Evolutionary conservation across 2,888 invertebrate genomes (phyloP).

Genomic region (Cataglyphis cursor): DNA sequence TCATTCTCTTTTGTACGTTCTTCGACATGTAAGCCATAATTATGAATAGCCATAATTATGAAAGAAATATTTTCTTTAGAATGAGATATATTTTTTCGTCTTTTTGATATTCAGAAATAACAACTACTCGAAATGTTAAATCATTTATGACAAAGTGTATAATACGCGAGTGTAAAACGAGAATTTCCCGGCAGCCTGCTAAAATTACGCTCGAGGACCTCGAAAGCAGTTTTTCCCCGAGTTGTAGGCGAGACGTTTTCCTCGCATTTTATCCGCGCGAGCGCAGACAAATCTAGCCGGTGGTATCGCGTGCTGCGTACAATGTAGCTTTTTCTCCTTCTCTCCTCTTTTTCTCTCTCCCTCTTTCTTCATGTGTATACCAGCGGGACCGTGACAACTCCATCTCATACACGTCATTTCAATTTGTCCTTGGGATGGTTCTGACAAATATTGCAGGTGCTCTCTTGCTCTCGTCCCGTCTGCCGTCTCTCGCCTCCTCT

Average conservation of each 20-base stretch:
- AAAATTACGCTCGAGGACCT: conserved; percentile 43
- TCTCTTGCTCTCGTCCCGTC: conserved; percentile 60
- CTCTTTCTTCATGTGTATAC: conserved; percentile 37
- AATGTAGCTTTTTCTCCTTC: conserved; percentile 1
- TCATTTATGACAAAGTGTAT: conserved; percentile 15
- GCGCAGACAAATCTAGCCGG: conserved; percentile 28
- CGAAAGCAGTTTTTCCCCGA: conserved; percentile 41
- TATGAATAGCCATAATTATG: neutral
- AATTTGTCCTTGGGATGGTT: conserved; percentile 79
- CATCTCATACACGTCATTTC: conserved; percentile 81
- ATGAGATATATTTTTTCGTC: neutral
- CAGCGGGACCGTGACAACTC: conserved; percentile 73
- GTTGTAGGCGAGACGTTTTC: conserved; percentile 48
- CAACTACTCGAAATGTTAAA: conserved; percentile 16
- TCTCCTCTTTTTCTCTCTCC: neutral
- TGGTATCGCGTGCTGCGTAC: conserved; percentile 43
- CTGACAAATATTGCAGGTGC: conserved; percentile 81
- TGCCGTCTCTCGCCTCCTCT: conserved; percentile 35
- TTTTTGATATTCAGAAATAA: conserved; percentile 13
- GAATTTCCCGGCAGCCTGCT: conserved; percentile 39
- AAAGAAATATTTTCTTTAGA: neutral
- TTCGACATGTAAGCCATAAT: neutral
- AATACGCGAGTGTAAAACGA: conserved; percentile 22
- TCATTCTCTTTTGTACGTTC: conserved; percentile 52
- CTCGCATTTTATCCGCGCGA: conserved; percentile 34